A percentile compares a stretch with the other conserved stretches of the same genome.
phyloP scores from a whole-genome alignment of 2,797 vertebrate species.

The Potorous gilbertii region DNA sequence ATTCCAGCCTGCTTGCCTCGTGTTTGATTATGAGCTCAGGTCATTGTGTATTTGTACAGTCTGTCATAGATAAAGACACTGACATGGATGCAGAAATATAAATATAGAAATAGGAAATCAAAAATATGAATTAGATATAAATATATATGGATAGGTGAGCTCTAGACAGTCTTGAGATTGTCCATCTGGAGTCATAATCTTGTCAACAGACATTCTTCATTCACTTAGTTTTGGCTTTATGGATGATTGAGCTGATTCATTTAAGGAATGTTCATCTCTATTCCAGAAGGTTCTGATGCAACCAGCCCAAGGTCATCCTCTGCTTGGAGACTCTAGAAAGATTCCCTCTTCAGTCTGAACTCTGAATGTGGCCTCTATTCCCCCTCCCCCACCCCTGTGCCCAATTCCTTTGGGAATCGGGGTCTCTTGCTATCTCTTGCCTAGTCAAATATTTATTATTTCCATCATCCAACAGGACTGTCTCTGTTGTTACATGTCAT shows the following conservation, averaged over 20 bases:
- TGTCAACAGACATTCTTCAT: background rate
- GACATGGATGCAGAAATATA: background rate
- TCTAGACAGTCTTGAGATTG: background rate
- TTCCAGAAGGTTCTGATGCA: background rate
- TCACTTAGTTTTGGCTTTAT: background rate
- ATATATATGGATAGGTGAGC: background rate
- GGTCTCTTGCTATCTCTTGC: background rate
- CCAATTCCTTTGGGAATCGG: background rate
- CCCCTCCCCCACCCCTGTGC: background rate
- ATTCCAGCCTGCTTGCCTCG: background rate
- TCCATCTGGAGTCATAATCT: background rate
- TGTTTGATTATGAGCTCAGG: background rate
- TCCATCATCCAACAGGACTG: background rate
- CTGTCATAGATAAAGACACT: background rate
- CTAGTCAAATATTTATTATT: background rate
- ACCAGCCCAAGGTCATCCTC: background rate
- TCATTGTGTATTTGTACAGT: background rate
- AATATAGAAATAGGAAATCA: background rate
- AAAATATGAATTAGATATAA: background rate
- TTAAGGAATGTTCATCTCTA: background rate
- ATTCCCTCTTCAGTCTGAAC: background rate
- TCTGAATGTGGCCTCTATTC: background rate
- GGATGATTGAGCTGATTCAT: background rate
- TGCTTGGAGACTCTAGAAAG: background rate
- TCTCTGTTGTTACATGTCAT: background rate